Base-by-base conservation (phyloP, 1,140 invertebrate genomes). In the Hyphantria cunea region DNA sequence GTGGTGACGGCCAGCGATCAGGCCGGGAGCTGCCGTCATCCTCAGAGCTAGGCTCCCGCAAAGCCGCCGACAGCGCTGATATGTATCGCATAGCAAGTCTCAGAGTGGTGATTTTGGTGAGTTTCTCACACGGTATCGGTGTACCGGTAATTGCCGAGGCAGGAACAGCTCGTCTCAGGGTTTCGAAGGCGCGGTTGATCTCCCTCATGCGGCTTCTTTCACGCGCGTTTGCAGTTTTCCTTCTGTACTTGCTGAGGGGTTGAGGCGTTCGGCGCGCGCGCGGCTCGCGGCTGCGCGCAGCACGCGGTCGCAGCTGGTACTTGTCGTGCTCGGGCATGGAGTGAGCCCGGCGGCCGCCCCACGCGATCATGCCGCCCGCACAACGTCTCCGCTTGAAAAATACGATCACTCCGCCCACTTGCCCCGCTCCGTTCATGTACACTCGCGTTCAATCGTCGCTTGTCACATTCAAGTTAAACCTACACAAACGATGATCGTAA, bases 31-130 rank as follows among this genome's bases (percentile, higher is more conserved):
- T 45, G 10, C 65, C 31, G 32, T 80, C 71, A 4, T 64, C 34
- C 44, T 82, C 74, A 11, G 79, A 53, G 56, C 75, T 68, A 42
- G 76, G 33, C 12, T 86, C 86, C 13, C 84, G 66, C 11, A 92
- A 68, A 0, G 88, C 88, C 4, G 88, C 74, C 4, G 89, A 84
- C 32, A 95, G 80, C 11, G 94, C 94, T 13, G 94, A 92, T 56
- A 98, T 98, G 82, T 98, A 98, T 75, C 96, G 95, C 93, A 98
- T 96, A 6, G 96, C 96, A 50, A 97, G 86, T 8, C 95, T 86
- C n/a, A 98, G 89, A 2, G 96, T 97, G 6, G 96, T 96, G 68
- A 97, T 97, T 92, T 97, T 98, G 32, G 96, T 97, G 52, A 97
- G 86, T 89, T 97, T 97, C 78, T 96, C 94, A 80, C 93, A 93